Evolutionary conservation across 30 jellyfish, hydroid and myxozoan species (phyloP).

Genomic region (Hydractinia symbiolongicarpus): DNA sequence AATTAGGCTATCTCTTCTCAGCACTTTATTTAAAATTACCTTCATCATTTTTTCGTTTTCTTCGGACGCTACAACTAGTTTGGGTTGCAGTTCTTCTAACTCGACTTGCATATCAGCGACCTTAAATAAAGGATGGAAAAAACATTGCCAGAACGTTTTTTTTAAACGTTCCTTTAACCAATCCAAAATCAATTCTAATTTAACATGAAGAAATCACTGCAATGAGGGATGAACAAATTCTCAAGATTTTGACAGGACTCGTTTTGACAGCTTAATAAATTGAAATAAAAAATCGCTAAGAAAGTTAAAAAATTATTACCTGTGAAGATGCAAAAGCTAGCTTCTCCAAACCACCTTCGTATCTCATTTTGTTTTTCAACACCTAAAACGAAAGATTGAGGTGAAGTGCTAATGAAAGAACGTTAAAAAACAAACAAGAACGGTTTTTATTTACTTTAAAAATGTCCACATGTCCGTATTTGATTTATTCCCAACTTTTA

Average conservation of each 20-base stretch:
- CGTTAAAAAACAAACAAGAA: neutral
- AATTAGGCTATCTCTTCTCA: neutral
- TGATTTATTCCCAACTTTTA: too few relatives aligned
- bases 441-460: too few relatives aligned
- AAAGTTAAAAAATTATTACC: conserved; percentile 29
- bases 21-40: conserved; percentile 27
- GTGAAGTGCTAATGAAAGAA: neutral
- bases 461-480: too few relatives aligned
- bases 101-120: conserved; percentile 98
- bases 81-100: conserved; percentile 93
- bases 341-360: conserved; percentile 93
- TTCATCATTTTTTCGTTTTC: conserved; percentile 93
- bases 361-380: conserved; percentile 68
- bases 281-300: too few relatives aligned
- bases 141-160: neutral
- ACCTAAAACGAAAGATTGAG: conserved; percentile 32
- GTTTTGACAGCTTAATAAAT: too few relatives aligned
- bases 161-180: neutral
- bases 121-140: conserved; percentile 20
- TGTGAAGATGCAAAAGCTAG: conserved; percentile 98
- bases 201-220: neutral
- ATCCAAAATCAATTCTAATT: neutral
- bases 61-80: conserved; percentile 93
- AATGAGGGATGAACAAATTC: neutral
- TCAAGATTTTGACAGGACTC: too few relatives aligned